phyloP scores from a whole-genome alignment of 2,888 invertebrate genomes.

The Xiphydria camelus region DNA sequence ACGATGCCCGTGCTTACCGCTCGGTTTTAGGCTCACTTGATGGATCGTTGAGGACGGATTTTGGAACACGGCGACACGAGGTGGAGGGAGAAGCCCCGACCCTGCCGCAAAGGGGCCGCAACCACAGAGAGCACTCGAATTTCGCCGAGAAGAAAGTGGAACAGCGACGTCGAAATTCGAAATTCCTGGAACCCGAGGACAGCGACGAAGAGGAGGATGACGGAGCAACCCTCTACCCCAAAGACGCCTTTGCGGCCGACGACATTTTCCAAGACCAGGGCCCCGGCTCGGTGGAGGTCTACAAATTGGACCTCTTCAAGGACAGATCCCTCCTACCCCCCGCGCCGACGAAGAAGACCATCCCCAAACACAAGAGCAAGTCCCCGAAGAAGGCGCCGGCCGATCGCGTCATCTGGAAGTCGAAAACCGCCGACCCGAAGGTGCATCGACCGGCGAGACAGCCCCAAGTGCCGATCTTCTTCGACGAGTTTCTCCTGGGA shows the following conservation, averaged over 20 bases:
- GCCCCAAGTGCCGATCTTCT: too few relatives aligned
- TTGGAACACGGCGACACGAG: too few relatives aligned
- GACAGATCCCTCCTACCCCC: slow-evolving; percentile 28
- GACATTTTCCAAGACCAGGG: slow-evolving; percentile 44
- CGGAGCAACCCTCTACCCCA: too few relatives aligned
- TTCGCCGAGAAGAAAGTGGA: neutral
- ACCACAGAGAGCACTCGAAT: slow-evolving; percentile 1
- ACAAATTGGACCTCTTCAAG: slow-evolving; percentile 38
- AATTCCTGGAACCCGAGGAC: too few relatives aligned
- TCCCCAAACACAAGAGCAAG: slow-evolving; percentile 27
- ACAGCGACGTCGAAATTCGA: too few relatives aligned
- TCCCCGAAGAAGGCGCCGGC: slow-evolving; percentile 28
- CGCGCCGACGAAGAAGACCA: slow-evolving; percentile 7
- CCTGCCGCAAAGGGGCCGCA: too few relatives aligned
- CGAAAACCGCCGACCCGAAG: slow-evolving; percentile 10
- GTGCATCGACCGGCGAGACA: slow-evolving; percentile 5
- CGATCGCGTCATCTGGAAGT: slow-evolving; percentile 20
- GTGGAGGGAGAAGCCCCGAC: too few relatives aligned
- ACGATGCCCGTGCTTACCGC: too few relatives aligned
- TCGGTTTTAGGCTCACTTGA: too few relatives aligned
- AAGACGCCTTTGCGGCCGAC: slow-evolving; percentile 19
- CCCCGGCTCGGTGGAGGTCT: slow-evolving; percentile 46
- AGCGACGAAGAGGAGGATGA: too few relatives aligned
- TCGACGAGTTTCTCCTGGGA: neutral
- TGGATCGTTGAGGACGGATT: too few relatives aligned